These are phyloP conservation scores for Harpagus bidentatus DNA, from an alignment of 2,113 vertebrate genomes.

Conservation along the genomic window DNA sequence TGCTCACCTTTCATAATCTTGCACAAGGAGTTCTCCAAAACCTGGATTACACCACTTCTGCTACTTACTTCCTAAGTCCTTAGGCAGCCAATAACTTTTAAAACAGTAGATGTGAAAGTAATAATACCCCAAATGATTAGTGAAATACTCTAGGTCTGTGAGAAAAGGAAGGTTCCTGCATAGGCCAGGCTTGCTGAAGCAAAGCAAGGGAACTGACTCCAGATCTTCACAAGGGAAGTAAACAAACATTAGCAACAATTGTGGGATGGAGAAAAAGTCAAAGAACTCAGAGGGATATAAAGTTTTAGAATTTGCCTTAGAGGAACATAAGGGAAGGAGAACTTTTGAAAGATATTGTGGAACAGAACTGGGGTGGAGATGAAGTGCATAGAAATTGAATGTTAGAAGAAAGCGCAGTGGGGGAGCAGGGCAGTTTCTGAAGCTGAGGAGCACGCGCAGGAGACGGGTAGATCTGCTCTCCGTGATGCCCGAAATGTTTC, in stretches of 20 bases:
- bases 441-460: background rate
- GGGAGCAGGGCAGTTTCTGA: background rate
- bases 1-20: background rate
- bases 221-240: background rate
- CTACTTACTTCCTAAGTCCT: background rate
- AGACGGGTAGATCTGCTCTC: background rate
- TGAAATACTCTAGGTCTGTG: background rate
- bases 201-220: background rate
- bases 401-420: background rate
- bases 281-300: background rate
- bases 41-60: background rate
- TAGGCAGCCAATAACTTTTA: background rate
- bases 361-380: background rate
- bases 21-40: background rate
- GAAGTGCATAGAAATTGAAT: background rate
- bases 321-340: background rate
- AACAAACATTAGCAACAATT: background rate
- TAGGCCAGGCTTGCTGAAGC: background rate
- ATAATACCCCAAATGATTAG: background rate
- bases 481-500: background rate
- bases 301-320: background rate
- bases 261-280: background rate
- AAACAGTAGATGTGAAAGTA: background rate
- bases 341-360: background rate
- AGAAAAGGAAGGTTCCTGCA: background rate